Percentiles rank a stretch among this genome's conserved stretches.
Evolutionary conservation across 2,113 vertebrate species (phyloP).

Genomic region (Tringa solitaria): DNA sequence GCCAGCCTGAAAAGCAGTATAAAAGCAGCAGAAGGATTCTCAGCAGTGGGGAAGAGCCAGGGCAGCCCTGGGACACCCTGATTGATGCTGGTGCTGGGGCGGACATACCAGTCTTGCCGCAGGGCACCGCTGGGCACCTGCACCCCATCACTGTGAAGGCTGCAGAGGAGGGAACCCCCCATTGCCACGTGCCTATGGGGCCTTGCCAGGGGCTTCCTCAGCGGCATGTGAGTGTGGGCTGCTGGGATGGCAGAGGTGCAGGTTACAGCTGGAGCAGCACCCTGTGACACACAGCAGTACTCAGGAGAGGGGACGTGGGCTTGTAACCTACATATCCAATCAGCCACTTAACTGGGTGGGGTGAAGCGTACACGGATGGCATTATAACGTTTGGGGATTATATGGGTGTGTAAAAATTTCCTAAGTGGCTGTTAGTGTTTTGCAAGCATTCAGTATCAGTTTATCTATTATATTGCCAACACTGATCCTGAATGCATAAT

Average conservation of each 20-base stretch:
- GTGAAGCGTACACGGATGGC: neutral
- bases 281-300: neutral
- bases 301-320: neutral
- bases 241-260: neutral
- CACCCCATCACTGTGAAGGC: neutral
- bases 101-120: neutral
- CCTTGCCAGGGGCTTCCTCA: neutral
- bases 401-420: neutral
- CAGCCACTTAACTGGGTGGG: neutral
- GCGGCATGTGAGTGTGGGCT: too few species aligned
- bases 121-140: neutral
- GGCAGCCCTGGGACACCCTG: rapidly evolving
- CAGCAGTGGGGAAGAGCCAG: neutral
- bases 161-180: neutral
- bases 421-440: neutral
- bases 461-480: neutral
- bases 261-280: neutral
- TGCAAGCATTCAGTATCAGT: neutral
- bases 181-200: rapidly evolving
- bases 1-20: neutral
- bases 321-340: neutral
- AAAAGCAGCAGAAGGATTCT: neutral
- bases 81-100: neutral
- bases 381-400: neutral
- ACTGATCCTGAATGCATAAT: neutral